Evolutionary conservation across 92 coral and sea anemone species (phyloP).

Genomic region (Parazoanthus swiftii): DNA sequence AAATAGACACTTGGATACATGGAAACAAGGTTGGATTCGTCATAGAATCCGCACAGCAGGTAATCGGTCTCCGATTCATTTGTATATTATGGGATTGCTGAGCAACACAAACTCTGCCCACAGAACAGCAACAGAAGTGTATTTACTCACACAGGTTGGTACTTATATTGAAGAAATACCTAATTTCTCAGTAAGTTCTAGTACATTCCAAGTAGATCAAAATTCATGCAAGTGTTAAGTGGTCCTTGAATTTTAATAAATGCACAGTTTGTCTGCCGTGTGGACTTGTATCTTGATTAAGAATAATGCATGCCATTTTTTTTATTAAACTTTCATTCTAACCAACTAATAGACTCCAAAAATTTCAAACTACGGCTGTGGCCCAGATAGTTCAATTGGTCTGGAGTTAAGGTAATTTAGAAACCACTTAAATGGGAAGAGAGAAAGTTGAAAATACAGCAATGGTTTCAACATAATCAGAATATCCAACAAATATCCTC

Average conservation of each 20-base stretch:
- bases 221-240: neutral
- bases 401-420: constrained; percentile 15
- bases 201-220: neutral
- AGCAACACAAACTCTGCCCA: too few relatives aligned
- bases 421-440: neutral
- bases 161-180: neutral
- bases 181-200: neutral
- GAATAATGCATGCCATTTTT: neutral
- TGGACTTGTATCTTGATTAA: constrained; percentile 19
- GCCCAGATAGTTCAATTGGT: constrained; percentile 2
- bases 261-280: neutral
- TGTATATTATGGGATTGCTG: too few relatives aligned
- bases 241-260: constrained; percentile 8
- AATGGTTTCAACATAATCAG: constrained; percentile 12
- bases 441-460: neutral
- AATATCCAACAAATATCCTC: constrained; percentile 11
- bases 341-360: constrained; percentile 17
- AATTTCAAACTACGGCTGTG: constrained; percentile 15
- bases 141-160: too few relatives aligned
- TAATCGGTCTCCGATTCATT: too few relatives aligned
- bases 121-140: too few relatives aligned
- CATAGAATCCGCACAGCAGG: too few relatives aligned
- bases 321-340: neutral
- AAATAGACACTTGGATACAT: too few relatives aligned
- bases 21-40: too few relatives aligned